Conservation (phyloP, 1,140 invertebrate species). For the Conus ventricosus region DNA sequence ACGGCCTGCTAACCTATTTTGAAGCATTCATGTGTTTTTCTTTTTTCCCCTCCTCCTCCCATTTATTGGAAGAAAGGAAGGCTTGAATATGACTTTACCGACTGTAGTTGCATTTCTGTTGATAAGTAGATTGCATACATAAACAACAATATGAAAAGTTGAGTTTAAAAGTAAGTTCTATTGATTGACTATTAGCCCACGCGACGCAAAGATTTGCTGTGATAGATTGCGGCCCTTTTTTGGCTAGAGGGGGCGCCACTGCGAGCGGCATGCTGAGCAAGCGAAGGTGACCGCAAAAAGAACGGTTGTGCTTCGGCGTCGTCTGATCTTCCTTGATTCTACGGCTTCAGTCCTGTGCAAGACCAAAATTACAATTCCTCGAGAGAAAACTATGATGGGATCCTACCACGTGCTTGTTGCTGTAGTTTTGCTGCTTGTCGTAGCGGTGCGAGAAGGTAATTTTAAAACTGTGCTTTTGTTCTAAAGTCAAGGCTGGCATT, state of each 20-base stretch:
- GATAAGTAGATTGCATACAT: too few relatives aligned
- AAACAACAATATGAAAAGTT: too few relatives aligned
- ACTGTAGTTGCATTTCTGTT: too few relatives aligned
- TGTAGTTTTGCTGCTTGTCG: slow-evolving; percentile 9
- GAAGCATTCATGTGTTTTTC: too few relatives aligned
- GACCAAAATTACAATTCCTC: background rate
- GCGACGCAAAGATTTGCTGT: too few relatives aligned
- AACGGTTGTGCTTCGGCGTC: background rate
- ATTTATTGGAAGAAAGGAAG: too few relatives aligned
- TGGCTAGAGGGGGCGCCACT: background rate
- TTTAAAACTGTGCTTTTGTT: background rate
- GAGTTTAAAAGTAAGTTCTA: too few relatives aligned
- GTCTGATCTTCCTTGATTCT: background rate
- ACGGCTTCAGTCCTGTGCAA: background rate
- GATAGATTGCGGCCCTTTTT: background rate
- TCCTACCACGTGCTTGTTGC: background rate
- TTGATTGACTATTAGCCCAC: too few relatives aligned
- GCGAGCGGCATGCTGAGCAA: background rate
- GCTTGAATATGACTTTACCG: too few relatives aligned
- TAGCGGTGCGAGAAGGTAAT: background rate
- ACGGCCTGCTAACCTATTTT: too few relatives aligned
- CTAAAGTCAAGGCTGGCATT: too few relatives aligned
- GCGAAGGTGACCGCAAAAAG: background rate
- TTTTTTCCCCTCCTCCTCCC: too few relatives aligned
- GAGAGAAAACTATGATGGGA: background rate